Base-by-base conservation (phyloP, 2,888 invertebrate genomes). In the Chloromyia formosa region DNA sequence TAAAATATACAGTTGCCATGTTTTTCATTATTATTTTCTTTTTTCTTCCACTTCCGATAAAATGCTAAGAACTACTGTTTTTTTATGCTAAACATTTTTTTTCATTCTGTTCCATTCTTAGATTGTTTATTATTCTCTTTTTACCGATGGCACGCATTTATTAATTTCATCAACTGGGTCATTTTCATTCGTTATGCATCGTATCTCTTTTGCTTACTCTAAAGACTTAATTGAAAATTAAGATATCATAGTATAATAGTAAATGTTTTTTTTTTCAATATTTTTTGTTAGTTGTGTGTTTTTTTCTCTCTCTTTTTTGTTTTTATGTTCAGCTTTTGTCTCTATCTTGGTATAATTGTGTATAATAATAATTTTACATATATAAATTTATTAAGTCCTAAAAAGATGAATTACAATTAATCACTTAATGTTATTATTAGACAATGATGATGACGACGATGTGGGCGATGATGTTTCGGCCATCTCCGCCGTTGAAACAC, bases 391-490 rank as follows among this genome's bases (percentile, higher is more conserved):
- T 73, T 76, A 76, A 68, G 74, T 75, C 75, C 73, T 77, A 75
- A 76, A 75, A 64, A 76, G 40, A 22, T 71, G 71, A 78, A 78
- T 78, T 77, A 78, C 76, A 79, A 78, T 78, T 76, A 77, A 78
- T 79, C 79, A 79, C 79, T 79, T 79, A 76, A 77, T 71, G 76
- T 78, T 79, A 76, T 77, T 79, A 75, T 77, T 79, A 69, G 79
- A 79, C 75, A 78, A 76, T 68, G 80, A 79, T 74, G 78, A 79
- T 76, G 78, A 77, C 58, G 79, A 79, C 4, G 79, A 78, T 69
- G 78, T 77, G 42, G 80, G 78, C 1, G 80, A 80, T 68, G 78
- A 77, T 45, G 78, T 78, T 77, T 79, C 79, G 45, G 78, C 77
- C 49, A 78, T 78, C 76, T 79, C 79, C 10, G 71, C 72, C 45